Evolutionary conservation across 2,888 invertebrate species (phyloP).

Genomic region (Vandiemenella viatica): DNA sequence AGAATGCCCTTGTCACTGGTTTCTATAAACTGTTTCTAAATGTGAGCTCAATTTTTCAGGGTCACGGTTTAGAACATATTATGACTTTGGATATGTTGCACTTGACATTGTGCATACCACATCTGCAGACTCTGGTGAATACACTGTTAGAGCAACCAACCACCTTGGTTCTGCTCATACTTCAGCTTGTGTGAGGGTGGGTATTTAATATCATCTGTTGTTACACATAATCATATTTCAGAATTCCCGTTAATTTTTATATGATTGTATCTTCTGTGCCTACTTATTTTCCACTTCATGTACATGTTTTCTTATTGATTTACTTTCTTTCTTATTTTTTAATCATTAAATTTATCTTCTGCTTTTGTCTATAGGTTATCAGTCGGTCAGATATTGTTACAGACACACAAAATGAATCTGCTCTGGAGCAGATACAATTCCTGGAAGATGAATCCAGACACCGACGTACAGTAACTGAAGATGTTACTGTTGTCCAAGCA

Average conservation of each 20-base stretch:
- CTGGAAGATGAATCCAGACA: conserved; percentile 66
- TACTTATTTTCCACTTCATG: too few species aligned
- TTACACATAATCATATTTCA: too few species aligned
- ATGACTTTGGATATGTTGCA: conserved; percentile 95
- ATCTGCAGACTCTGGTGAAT: conserved; percentile 88
- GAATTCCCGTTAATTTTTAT: too few species aligned
- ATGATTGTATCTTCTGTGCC: too few species aligned
- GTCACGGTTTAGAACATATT: conserved; percentile 84
- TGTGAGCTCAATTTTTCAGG: conserved; percentile 25
- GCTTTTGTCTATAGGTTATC: conserved; percentile 47
- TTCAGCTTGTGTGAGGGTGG: conserved; percentile 67
- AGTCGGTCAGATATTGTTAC: conserved; percentile 68
- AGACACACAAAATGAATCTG: conserved; percentile 83
- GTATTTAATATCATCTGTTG: too few species aligned
- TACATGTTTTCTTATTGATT: too few species aligned
- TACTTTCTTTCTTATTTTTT: too few species aligned
- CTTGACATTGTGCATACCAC: conserved; percentile 88
- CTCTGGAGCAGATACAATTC: conserved; percentile 80
- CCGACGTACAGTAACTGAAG: conserved; percentile 57
- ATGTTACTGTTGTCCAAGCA: conserved; percentile 67
- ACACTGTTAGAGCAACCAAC: conserved; percentile 85
- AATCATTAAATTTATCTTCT: too few species aligned
- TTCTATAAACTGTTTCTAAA: too few species aligned
- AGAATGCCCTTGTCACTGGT: too few species aligned
- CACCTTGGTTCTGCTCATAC: conserved; percentile 86